phyloP scores from a whole-genome alignment of 2,797 vertebrate species.

The Epinephelus malabaricus region DNA sequence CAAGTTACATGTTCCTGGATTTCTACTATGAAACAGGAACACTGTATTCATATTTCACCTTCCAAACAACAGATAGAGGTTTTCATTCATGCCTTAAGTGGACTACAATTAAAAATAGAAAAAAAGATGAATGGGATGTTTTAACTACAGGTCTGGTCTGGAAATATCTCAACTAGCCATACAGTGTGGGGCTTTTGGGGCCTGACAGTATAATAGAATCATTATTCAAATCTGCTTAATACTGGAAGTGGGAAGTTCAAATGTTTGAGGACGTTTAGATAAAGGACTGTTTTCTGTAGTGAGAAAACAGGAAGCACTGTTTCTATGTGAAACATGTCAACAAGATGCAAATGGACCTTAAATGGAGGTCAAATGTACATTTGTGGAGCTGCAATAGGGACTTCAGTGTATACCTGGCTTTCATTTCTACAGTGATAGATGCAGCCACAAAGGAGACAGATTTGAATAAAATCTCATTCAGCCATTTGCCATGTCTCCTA shows the following conservation, averaged over 20 bases:
- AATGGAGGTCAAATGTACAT: conserved; percentile 39
- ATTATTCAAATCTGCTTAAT: conserved; percentile 73
- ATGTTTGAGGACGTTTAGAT: conserved; percentile 27
- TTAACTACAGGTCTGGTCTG: conserved; percentile 45
- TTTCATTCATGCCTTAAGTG: no score
- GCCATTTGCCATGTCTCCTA: conserved; percentile 34
- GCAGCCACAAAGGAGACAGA: conserved; percentile 29
- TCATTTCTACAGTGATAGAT: conserved; percentile 15
- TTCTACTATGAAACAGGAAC: no score
- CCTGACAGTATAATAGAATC: conserved; percentile 68
- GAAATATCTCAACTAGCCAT: conserved; percentile 54
- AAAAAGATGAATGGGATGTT: neutral
- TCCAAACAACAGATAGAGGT: no score
- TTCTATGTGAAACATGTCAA: conserved; percentile 48
- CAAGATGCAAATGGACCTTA: conserved; percentile 34
- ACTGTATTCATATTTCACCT: no score
- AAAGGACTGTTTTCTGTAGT: conserved; percentile 36
- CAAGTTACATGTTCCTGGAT: no score
- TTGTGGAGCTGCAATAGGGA: conserved; percentile 12
- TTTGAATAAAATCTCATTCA: conserved; percentile 53
- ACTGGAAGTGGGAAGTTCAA: conserved; percentile 46
- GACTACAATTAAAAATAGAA: no score
- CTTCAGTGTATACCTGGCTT: conserved; percentile 7
- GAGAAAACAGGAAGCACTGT: conserved; percentile 25
- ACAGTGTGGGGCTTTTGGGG: conserved; percentile 59